A percentile compares a stretch with the other conserved stretches of the same genome.
Conservation (phyloP, 53 echinoderm and acorn worm genomes). For the Patiria pectinifera region DNA sequence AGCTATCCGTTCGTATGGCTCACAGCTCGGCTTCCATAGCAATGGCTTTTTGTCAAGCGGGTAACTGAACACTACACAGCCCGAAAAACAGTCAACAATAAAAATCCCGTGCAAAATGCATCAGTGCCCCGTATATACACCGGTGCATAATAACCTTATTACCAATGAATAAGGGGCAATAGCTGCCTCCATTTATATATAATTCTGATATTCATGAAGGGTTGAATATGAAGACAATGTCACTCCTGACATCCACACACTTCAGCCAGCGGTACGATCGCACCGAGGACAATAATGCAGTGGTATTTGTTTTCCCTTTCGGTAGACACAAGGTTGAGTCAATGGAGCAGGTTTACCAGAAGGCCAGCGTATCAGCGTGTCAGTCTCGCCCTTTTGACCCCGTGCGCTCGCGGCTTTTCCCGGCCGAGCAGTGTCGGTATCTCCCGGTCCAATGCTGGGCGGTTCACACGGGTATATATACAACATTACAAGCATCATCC, state of each 20-base stretch:
- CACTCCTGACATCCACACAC: background rate
- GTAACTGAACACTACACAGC: conserved; percentile 33
- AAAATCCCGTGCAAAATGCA: conserved; percentile 21
- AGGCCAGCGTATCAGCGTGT: conserved; percentile 57
- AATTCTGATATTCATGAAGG: background rate
- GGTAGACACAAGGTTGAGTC: conserved; percentile 16
- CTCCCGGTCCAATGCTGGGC: background rate
- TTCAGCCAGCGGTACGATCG: background rate
- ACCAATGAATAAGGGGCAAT: background rate
- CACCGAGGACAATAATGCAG: background rate
- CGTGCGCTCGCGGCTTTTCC: conserved; percentile 47
- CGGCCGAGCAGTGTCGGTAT: conserved; percentile 41
- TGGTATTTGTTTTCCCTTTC: background rate
- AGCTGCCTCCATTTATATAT: background rate
- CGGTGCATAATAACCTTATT: background rate
- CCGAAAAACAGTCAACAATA: conserved; percentile 14
- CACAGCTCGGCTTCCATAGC: background rate
- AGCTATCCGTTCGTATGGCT: conserved; percentile 9
- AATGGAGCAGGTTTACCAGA: conserved; percentile 10
- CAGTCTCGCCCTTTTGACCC: conserved; percentile 55
- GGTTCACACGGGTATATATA: conserved; percentile 44
- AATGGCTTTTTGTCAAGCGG: conserved; percentile 21
- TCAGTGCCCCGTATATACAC: background rate
- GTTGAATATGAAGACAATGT: background rate
- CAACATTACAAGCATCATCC: background rate